These are phyloP conservation scores for Cydia pomonella DNA, from an alignment of 1,140 invertebrate genomes.

Conservation along the genomic window DNA sequence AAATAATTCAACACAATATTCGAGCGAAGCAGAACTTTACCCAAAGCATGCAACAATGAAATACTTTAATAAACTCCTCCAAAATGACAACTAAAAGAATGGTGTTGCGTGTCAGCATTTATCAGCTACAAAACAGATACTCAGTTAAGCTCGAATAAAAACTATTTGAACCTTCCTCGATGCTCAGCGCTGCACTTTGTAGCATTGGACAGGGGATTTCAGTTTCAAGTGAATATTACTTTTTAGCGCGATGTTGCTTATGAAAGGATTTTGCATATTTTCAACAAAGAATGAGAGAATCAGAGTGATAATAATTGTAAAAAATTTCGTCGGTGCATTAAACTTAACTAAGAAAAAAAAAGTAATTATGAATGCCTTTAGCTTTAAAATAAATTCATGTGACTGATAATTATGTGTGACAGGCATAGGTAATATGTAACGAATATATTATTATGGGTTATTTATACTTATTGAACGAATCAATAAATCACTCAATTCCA, in stretches of 20 bases:
- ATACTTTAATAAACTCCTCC: too few relatives aligned
- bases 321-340: not conserved
- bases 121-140: not conserved
- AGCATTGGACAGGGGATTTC: constrained; percentile 10
- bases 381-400: not conserved
- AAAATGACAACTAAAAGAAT: not conserved
- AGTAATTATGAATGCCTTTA: not conserved
- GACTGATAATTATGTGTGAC: not conserved
- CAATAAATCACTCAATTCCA: too few relatives aligned
- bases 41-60: too few relatives aligned
- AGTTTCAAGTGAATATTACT: constrained; percentile 15
- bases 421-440: too few relatives aligned
- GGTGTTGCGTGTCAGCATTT: not conserved
- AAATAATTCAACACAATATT: too few relatives aligned
- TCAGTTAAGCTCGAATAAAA: constrained; percentile 4
- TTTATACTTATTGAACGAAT: too few relatives aligned
- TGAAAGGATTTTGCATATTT: constrained; percentile 12
- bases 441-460: too few relatives aligned
- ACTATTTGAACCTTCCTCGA: constrained; percentile 11
- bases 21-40: too few relatives aligned
- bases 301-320: constrained; percentile 1
- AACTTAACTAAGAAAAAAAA: not conserved
- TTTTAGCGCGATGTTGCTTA: constrained; percentile 13
- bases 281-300: not conserved
- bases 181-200: constrained; percentile 5